Evolutionary conservation across 2,113 vertebrate species (phyloP).

Genomic region (Carassius auratus): DNA sequence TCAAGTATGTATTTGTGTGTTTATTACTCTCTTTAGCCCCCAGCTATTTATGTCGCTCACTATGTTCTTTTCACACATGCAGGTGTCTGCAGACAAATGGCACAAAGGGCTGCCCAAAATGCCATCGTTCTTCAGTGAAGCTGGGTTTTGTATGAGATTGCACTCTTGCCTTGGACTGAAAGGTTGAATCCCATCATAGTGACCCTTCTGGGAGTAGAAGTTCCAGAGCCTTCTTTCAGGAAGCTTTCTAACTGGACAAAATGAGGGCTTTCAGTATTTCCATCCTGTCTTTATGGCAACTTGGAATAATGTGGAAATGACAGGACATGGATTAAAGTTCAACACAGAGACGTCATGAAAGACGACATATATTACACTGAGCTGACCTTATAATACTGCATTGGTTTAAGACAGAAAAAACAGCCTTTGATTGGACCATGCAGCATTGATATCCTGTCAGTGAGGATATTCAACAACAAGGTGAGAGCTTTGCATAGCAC

Average conservation of each 20-base stretch:
- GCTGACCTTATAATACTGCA: conserved; percentile 11
- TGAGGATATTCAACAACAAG: neutral
- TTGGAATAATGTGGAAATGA: conserved; percentile 32
- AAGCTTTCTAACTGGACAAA: conserved; percentile 31
- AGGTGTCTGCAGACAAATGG: conserved; percentile 93
- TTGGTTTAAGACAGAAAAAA: conserved; percentile 1
- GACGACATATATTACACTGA: conserved; percentile 2
- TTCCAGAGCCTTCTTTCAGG: conserved; percentile 21
- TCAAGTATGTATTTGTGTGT: conserved; percentile 79
- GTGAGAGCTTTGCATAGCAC: conserved; percentile 20
- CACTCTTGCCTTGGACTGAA: conserved; percentile 48
- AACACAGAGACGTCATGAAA: neutral
- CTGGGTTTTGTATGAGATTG: conserved; percentile 90
- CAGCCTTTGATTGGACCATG: neutral
- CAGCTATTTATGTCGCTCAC: neutral
- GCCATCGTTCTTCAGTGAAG: conserved; percentile 90
- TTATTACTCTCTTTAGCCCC: neutral
- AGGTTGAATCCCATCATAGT: conserved; percentile 35
- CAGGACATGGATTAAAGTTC: conserved; percentile 1
- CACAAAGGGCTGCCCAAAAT: conserved; percentile 91
- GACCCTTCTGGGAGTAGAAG: conserved; percentile 32
- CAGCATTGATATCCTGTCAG: neutral
- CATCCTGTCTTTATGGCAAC: conserved; percentile 20
- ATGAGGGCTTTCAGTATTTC: conserved; percentile 7
- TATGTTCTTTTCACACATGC: conserved; percentile 38